Evolutionary conservation across 2,888 invertebrate species (phyloP).

Genomic region (Melinopterus prodromus): DNA sequence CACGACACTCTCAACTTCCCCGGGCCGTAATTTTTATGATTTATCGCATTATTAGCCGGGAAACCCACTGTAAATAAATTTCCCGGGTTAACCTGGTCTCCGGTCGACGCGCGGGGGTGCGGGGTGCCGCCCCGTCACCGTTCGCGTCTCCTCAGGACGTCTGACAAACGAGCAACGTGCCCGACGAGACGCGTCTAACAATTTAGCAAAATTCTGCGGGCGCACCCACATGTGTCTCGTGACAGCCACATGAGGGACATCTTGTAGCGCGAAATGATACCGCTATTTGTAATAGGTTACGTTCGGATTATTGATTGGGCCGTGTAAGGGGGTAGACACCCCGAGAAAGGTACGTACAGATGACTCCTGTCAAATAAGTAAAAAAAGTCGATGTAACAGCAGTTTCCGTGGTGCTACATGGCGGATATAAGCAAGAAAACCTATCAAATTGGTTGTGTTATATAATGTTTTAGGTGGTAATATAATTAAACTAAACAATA

Average conservation of each 20-base stretch:
- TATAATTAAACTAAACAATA: no score
- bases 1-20: background rate
- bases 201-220: constrained; percentile 4
- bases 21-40: background rate
- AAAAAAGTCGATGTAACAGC: no score
- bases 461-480: no score
- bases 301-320: background rate
- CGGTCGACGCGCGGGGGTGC: background rate
- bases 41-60: constrained; percentile 4
- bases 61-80: background rate
- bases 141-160: background rate
- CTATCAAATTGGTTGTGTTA: no score
- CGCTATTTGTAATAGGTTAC: background rate
- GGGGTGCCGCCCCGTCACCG: background rate
- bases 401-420: no score
- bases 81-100: background rate
- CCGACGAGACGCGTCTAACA: background rate
- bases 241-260: background rate
- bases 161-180: background rate
- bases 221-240: background rate
- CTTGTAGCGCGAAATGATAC: constrained; percentile 4
- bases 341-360: background rate
- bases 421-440: no score
- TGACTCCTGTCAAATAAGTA: background rate
- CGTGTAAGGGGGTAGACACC: background rate